A percentile compares a stretch with the other conserved stretches of the same genome.
These are phyloP conservation scores for Scaptomyza reducta DNA, from an alignment of 2,888 invertebrate genomes.

Conservation along the genomic window DNA sequence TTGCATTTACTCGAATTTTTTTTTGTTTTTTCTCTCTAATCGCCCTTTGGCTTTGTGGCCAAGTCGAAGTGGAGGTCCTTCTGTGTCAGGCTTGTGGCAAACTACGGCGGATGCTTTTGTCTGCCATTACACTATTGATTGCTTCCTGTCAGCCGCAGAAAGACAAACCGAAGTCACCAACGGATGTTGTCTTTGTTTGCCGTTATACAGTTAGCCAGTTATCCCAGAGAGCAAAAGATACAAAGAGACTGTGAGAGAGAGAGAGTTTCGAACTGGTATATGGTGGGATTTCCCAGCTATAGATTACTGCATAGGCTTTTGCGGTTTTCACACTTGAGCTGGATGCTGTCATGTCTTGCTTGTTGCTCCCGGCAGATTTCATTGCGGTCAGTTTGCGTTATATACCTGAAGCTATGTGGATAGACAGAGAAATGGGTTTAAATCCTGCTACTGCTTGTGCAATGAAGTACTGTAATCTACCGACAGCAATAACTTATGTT, in stretches of 20 bases:
- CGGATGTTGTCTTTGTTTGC: slow-evolving; percentile 66
- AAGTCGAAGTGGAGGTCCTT: slow-evolving; percentile 11
- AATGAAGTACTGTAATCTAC: slow-evolving; percentile 3
- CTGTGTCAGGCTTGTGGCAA: slow-evolving; percentile 40
- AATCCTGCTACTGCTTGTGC: not conserved
- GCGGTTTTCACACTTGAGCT: slow-evolving; percentile 50
- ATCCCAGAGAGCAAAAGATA: not conserved
- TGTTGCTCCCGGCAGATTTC: slow-evolving; percentile 41
- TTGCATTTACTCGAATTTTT: slow-evolving; percentile 43
- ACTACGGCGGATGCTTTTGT: slow-evolving; percentile 69
- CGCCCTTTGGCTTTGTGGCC: not conserved
- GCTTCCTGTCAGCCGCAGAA: slow-evolving; percentile 77
- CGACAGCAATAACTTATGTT: slow-evolving; percentile 21
- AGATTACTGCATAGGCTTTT: slow-evolving; percentile 32
- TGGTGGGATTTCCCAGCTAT: too few species aligned
- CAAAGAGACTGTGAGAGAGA: too few species aligned
- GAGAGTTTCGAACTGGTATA: too few species aligned
- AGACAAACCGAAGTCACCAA: slow-evolving; percentile 62
- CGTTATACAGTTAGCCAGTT: slow-evolving; percentile 12
- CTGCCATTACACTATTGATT: slow-evolving; percentile 80
- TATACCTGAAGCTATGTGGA: slow-evolving; percentile 6
- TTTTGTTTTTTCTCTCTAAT: slow-evolving; percentile 6
- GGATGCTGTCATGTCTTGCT: slow-evolving; percentile 17
- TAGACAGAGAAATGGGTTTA: not conserved
- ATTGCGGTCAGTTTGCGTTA: slow-evolving; percentile 49